phyloP scores from a whole-genome alignment of 1,140 invertebrate species.

The Drosophila bifasciata region DNA sequence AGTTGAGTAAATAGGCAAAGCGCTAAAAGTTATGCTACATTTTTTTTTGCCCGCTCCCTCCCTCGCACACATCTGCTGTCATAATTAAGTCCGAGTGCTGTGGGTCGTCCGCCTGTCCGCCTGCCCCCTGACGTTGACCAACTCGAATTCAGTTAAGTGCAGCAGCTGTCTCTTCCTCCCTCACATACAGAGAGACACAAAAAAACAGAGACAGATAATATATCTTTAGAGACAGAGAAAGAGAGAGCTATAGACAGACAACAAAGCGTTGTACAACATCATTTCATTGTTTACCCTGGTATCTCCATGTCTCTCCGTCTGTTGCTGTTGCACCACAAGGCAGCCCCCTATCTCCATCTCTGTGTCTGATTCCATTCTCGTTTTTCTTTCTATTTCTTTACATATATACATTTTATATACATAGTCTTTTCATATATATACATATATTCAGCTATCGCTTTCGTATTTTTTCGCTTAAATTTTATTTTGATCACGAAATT shows the following conservation, averaged over 20 bases:
- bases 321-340: neutral
- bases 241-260: neutral
- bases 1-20: conserved; percentile 59
- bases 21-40: conserved; percentile 45
- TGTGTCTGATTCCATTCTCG: neutral
- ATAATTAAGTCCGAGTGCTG: conserved; percentile 45
- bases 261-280: conserved; percentile 66
- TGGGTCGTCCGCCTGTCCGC: conserved; percentile 1
- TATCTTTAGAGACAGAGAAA: no score
- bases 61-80: conserved; percentile 34
- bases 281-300: conserved; percentile 79
- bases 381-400: neutral
- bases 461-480: conserved; percentile 24
- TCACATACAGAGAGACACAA: conserved; percentile 14
- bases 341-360: neutral
- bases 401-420: conserved; percentile 13
- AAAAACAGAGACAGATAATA: conserved; percentile 2
- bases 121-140: conserved; percentile 33
- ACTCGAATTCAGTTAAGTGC: conserved; percentile 52
- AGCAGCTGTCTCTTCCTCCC: conserved; percentile 30
- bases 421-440: neutral
- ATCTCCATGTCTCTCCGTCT: conserved; percentile 53
- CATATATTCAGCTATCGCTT: conserved; percentile 6
- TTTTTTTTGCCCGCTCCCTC: conserved; percentile 17
- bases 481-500: conserved; percentile 54